phyloP scores from a whole-genome alignment of 2,797 vertebrate species.

The Phrynocephalus guinanensis region DNA sequence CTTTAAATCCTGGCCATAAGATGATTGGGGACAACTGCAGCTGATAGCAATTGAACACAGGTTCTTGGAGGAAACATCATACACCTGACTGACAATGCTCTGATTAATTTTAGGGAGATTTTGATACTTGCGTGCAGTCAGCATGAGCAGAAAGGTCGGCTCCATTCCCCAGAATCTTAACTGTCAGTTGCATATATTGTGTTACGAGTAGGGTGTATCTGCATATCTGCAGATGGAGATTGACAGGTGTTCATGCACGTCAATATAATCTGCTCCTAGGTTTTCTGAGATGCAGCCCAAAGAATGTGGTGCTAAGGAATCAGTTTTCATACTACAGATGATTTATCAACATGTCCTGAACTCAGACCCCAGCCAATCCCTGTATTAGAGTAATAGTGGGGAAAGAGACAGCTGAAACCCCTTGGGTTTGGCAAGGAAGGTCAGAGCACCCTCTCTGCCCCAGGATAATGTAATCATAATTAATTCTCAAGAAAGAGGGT shows the following conservation, averaged over 20 bases:
- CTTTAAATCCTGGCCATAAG: neutral
- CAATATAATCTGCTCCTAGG: neutral
- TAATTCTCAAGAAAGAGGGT: neutral
- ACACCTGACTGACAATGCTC: neutral
- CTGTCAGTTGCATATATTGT: neutral
- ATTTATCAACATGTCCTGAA: neutral
- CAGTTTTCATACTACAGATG: neutral
- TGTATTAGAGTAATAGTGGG: neutral
- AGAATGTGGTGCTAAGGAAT: neutral
- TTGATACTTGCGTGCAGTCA: constrained; percentile 5
- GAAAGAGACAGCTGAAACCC: too few species aligned
- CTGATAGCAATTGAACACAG: neutral
- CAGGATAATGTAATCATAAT: neutral
- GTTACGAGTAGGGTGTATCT: neutral
- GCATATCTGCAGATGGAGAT: neutral
- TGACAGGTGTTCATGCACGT: neutral
- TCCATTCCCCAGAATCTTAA: neutral
- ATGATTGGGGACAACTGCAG: neutral
- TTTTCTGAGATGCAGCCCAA: neutral
- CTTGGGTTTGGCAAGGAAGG: neutral
- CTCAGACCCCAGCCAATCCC: neutral
- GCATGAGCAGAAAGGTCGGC: neutral
- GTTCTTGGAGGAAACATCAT: neutral
- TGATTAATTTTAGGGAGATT: constrained; percentile 2
- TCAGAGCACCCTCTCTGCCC: too few species aligned